Percentiles rank a stretch among this genome's conserved stretches.
phyloP scores from a whole-genome alignment of 2,797 vertebrate species.

The Eptatretus atami region DNA sequence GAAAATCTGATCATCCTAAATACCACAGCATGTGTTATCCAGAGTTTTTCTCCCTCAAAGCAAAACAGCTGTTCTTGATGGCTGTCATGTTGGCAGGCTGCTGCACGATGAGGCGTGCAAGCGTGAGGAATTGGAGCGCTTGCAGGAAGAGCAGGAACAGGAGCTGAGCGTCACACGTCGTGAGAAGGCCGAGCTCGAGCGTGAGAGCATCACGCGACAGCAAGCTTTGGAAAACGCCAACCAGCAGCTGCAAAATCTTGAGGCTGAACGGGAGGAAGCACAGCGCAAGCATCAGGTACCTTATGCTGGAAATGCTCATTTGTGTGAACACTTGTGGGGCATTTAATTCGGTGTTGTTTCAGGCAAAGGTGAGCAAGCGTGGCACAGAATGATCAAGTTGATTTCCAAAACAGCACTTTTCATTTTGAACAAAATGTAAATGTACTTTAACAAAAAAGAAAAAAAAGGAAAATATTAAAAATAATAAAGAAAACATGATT shows the following conservation, averaged over 20 bases:
- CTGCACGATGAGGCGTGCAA: slow-evolving; percentile 1
- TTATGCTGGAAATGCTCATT: not conserved
- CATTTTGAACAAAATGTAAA: too few relatives aligned
- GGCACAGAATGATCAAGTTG: too few relatives aligned
- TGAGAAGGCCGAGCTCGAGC: slow-evolving; percentile 4
- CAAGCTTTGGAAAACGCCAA: not conserved
- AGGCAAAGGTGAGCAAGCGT: too few relatives aligned
- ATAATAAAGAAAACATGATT: too few relatives aligned
- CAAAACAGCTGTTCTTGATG: not conserved
- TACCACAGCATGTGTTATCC: too few relatives aligned
- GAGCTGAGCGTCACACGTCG: not conserved
- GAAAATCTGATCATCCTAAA: too few relatives aligned
- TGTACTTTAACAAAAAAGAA: too few relatives aligned
- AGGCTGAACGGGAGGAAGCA: not conserved
- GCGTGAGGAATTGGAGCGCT: not conserved
- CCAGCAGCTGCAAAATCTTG: slow-evolving; percentile 1
- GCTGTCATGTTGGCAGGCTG: not conserved
- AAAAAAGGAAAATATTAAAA: too few relatives aligned
- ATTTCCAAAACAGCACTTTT: too few relatives aligned
- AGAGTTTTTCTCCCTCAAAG: too few relatives aligned
- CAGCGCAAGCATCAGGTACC: slow-evolving; percentile 1
- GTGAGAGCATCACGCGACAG: not conserved
- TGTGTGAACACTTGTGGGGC: not conserved
- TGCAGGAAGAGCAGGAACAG: slow-evolving; percentile 3
- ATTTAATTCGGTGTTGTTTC: too few relatives aligned